Percentiles rank a stretch among this genome's conserved stretches.
phyloP scores from a whole-genome alignment of 2,888 invertebrate species.

The Achlya flavicornis region DNA sequence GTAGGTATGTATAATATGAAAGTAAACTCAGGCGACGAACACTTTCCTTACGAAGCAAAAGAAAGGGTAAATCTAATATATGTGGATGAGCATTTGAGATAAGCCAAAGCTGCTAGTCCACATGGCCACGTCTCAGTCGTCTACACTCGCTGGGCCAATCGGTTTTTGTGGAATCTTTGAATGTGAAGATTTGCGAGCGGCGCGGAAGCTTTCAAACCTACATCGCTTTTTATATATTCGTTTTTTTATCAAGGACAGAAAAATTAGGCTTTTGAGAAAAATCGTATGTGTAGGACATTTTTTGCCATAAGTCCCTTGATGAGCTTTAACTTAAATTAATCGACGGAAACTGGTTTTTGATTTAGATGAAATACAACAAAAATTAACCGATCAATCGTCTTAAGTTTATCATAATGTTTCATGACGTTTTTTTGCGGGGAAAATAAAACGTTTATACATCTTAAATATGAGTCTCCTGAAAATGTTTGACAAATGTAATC shows the following conservation, averaged over 20 bases:
- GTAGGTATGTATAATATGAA: no score
- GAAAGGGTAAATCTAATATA: conserved; percentile 6
- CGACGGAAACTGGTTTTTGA: no score
- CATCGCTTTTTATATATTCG: background rate
- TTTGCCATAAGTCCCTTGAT: no score
- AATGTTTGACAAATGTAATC: no score
- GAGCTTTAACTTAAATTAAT: no score
- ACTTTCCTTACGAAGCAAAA: background rate
- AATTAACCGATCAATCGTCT: no score
- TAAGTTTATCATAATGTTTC: no score
- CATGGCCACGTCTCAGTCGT: conserved; percentile 2
- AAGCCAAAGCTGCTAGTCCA: conserved; percentile 2
- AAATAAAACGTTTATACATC: no score
- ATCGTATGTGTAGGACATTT: no score
- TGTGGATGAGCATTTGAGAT: conserved; percentile 7
- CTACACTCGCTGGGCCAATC: background rate
- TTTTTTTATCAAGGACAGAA: background rate
- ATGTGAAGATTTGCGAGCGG: conserved; percentile 1
- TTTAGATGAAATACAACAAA: no score
- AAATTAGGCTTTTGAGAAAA: background rate
- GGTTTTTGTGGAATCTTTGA: conserved; percentile 1
- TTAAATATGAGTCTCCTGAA: no score
- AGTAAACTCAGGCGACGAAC: background rate
- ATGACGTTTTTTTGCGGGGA: no score
- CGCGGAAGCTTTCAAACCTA: background rate